A percentile compares a stretch with the other conserved stretches of the same genome.
phyloP scores from a whole-genome alignment of 2,113 vertebrate species.

The Xiphophorus hellerii region DNA sequence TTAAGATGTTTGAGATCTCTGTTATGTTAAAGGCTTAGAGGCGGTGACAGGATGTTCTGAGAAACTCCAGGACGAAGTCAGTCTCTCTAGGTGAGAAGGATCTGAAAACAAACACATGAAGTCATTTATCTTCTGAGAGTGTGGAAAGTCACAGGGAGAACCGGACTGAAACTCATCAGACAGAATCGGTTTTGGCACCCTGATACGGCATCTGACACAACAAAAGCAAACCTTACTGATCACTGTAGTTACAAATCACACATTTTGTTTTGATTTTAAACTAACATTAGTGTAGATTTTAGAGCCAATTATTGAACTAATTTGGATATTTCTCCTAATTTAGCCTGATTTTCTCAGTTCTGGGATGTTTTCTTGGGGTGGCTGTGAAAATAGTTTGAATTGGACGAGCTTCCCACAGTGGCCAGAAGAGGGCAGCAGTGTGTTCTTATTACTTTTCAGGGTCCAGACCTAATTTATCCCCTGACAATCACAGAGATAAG shows the following conservation, averaged over 20 bases:
- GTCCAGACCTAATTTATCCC: not conserved
- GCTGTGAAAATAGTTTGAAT: not conserved
- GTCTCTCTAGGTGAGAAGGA: not conserved
- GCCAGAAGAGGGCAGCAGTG: constrained; percentile 30
- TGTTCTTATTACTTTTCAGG: not conserved
- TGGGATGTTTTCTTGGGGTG: not conserved
- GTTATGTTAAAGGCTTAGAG: not conserved
- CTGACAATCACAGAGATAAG: constrained; percentile 6
- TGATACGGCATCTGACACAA: constrained; percentile 18
- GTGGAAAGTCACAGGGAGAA: constrained; percentile 63
- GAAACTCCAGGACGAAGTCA: not conserved
- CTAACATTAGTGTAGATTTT: not conserved
- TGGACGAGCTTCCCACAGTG: not conserved
- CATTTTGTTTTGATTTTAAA: not conserved
- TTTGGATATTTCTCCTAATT: not conserved
- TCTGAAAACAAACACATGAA: constrained; percentile 19
- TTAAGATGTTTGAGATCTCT: not conserved
- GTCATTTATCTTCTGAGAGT: constrained; percentile 46
- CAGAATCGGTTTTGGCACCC: constrained; percentile 17
- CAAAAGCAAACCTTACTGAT: not conserved
- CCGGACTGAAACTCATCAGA: constrained; percentile 20
- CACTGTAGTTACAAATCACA: not conserved
- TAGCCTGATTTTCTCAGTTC: not conserved
- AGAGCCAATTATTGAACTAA: not conserved
- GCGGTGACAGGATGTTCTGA: not conserved